Conservation (phyloP, 2,797 vertebrate species). For the Thunnus albacares region DNA sequence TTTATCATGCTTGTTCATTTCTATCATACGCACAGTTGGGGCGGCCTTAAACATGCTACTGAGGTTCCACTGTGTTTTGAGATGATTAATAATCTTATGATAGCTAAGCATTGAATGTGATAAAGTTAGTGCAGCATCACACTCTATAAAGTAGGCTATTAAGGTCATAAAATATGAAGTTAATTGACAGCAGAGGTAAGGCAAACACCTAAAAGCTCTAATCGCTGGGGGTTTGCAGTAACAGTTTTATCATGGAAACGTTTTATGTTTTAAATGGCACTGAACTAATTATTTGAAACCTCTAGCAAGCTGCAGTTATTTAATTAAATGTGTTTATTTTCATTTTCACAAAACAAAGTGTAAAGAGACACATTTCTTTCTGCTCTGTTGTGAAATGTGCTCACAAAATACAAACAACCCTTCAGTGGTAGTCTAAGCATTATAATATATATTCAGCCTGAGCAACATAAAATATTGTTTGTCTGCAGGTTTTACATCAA, state of each 20-base stretch:
- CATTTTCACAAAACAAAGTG: background rate
- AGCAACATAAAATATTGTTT: background rate
- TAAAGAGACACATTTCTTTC: background rate
- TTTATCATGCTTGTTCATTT: constrained; percentile 20
- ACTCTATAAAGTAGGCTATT: constrained; percentile 1
- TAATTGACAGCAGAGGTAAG: constrained; percentile 10
- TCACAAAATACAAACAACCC: background rate
- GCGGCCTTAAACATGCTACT: constrained; percentile 1
- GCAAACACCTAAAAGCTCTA: constrained; percentile 10
- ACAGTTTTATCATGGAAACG: constrained; percentile 13
- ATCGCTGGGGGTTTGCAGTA: constrained; percentile 16
- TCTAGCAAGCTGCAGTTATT: background rate
- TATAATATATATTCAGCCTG: background rate
- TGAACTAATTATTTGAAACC: constrained; percentile 8
- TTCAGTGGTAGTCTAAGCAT: background rate
- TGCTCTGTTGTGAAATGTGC: background rate
- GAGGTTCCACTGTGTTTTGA: constrained; percentile 5
- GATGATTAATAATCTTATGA: constrained; percentile 4
- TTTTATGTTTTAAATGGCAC: constrained; percentile 28
- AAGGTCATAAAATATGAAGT: constrained; percentile 1
- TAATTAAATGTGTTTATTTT: background rate
- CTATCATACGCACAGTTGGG: background rate
- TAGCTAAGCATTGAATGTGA: constrained; percentile 8
- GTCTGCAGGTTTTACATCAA: background rate
- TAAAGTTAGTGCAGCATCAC: background rate